Evolutionary conservation across 2,888 invertebrate genomes (phyloP).

Genomic region (Aspidiotus rigidus): DNA sequence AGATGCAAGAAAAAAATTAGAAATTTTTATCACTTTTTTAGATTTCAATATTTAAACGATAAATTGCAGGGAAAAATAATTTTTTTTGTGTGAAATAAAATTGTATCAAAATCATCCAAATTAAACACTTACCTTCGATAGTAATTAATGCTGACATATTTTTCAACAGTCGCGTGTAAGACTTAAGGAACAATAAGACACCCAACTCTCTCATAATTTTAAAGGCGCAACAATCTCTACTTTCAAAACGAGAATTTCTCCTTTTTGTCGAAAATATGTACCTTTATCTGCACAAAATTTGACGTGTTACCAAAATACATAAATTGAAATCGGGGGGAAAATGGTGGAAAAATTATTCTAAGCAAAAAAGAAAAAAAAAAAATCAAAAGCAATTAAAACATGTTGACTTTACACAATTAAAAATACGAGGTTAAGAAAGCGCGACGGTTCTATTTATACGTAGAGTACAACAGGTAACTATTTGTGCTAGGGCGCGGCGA

Average conservation of each 20-base stretch:
- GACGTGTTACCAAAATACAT: not conserved
- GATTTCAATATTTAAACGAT: too few relatives aligned
- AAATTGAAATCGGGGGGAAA: not conserved
- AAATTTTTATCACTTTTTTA: too few relatives aligned
- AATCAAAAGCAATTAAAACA: not conserved
- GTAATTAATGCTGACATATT: too few relatives aligned
- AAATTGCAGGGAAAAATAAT: too few relatives aligned
- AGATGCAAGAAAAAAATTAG: too few relatives aligned
- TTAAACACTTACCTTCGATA: too few relatives aligned
- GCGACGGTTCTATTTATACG: not conserved
- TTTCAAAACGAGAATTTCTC: not conserved
- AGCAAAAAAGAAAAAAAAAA: conserved; percentile 13
- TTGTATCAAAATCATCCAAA: too few relatives aligned
- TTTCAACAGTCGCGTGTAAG: too few relatives aligned
- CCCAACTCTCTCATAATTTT: not conserved
- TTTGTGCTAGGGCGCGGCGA: conserved; percentile 29
- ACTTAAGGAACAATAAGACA: too few relatives aligned
- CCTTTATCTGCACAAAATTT: not conserved
- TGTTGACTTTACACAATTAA: conserved; percentile 2
- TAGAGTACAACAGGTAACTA: conserved; percentile 29
- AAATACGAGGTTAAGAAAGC: conserved; percentile 5
- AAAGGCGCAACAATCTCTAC: not conserved
- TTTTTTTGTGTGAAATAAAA: too few relatives aligned
- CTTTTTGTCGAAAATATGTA: not conserved
- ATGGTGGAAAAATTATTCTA: not conserved